Base-by-base conservation (phyloP, 2,888 invertebrate species). In the Isotomurus palustris region DNA sequence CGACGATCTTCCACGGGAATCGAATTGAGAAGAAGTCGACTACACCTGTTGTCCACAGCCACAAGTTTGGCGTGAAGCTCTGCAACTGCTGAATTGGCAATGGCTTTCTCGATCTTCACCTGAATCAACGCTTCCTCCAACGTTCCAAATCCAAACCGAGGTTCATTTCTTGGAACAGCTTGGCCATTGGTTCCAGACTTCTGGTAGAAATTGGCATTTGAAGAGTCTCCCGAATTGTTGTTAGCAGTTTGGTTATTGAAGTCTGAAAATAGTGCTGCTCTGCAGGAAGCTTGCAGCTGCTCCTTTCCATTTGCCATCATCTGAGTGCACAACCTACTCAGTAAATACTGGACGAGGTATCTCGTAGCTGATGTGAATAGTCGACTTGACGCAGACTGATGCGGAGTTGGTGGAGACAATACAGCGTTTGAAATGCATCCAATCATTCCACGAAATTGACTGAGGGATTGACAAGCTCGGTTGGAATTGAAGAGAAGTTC, bases 11-110 rank as follows among this genome's bases (percentile, higher is more conserved):
- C 58, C 3, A 28, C 27, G 4, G 58, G 38, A n/a, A 60, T 57
- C 17, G 41, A 29, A 17, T 32, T 36, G 19, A 49, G 29, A 41
- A 59, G 40, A 10, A 64, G 50, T 14, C 64, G 54, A n/a, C 50
- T 21, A 19, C 51, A 58, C 1, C 64, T 49, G 45, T 64, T 64
- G n/a, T 53, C 36, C 12, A 64, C 40, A 1, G 60, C 56, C 29
- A 36, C 35, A 8, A 64, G 25, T 55, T 64, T 64, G 6, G 64
- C 64, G 19, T 53, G 57, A 6, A 64, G 49, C 24, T 56, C 55
- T 4, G 50, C 43, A 1, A 58, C 57, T 17, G 60, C 52, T 10
- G 40, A 35, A 2, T 47, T 41, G 10, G 57, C 58, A 28, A 60
- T 53, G 6, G 50, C 55, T n/a, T 55, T 22, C 2, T 55, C 50